Percentiles rank a stretch among this genome's conserved stretches.
These are phyloP conservation scores for Rhopalosiphum padi DNA, from an alignment of 1,140 invertebrate species.

Conservation along the genomic window DNA sequence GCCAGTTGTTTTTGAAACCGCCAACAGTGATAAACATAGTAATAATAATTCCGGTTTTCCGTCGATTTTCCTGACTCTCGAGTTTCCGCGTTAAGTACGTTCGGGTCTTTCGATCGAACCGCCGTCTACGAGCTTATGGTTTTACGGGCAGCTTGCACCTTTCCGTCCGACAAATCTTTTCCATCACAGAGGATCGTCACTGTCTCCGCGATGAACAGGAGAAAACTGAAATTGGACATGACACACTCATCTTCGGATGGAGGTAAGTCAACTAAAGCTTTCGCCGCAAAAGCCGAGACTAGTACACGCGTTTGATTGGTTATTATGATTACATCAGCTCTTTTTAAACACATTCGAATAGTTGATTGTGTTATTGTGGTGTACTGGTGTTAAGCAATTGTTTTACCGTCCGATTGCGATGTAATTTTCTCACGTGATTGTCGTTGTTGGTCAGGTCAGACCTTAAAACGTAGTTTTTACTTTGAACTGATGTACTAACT, in stretches of 20 bases:
- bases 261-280: neutral
- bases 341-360: no score
- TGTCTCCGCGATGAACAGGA: neutral
- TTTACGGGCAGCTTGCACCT: neutral
- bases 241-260: neutral
- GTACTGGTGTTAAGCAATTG: no score
- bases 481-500: neutral
- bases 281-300: no score
- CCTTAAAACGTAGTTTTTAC: no score
- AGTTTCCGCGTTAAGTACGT: neutral
- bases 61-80: neutral
- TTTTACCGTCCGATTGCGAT: no score
- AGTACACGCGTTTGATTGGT: neutral
- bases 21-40: neutral
- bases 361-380: no score
- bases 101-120: neutral
- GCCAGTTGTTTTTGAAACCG: neutral
- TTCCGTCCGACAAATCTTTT: neutral
- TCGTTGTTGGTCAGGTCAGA: no score
- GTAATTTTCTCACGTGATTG: no score
- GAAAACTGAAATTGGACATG: constrained; percentile 33
- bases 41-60: neutral
- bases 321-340: neutral
- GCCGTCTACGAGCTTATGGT: neutral
- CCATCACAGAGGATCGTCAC: no score